A percentile compares a stretch with the other conserved stretches of the same genome.
These are phyloP conservation scores for Odocoileus virginianus DNA, from an alignment of 2,113 vertebrate genomes.

Conservation along the genomic window DNA sequence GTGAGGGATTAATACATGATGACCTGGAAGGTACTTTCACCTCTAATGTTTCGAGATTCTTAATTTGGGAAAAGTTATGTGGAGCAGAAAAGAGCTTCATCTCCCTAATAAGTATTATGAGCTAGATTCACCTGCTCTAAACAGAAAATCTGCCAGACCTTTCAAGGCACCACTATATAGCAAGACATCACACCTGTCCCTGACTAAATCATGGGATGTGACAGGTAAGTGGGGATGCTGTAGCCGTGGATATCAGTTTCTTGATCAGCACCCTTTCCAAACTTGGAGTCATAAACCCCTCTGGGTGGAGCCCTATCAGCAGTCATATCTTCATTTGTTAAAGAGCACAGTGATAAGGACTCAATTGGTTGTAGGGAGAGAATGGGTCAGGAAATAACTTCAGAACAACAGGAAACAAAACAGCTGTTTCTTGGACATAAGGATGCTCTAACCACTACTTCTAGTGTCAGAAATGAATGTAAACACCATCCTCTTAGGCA, in stretches of 20 bases:
- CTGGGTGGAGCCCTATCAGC: background rate
- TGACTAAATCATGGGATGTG: background rate
- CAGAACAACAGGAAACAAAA: conserved; percentile 20
- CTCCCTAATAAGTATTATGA: background rate
- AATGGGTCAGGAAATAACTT: conserved; percentile 46
- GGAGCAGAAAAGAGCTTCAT: background rate
- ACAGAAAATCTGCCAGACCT: background rate
- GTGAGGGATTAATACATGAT: background rate
- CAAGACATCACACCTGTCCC: background rate
- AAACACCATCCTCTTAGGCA: conserved; percentile 13
- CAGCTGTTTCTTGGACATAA: conserved; percentile 42
- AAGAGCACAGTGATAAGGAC: conserved; percentile 11
- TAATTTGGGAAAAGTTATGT: background rate
- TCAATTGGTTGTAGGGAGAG: background rate
- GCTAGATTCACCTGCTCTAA: background rate
- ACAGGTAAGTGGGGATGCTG: background rate
- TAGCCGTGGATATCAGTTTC: background rate
- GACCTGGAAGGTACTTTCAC: background rate
- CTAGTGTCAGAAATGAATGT: conserved; percentile 5
- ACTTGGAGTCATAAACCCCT: conserved; percentile 12
- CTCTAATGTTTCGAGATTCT: background rate
- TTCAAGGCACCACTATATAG: background rate
- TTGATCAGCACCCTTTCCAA: conserved; percentile 7
- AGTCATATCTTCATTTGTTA: conserved; percentile 13
- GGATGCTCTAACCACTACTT: background rate